Percentiles rank a stretch among this genome's conserved stretches.
Evolutionary conservation across 92 coral and sea anemone species (phyloP).

Genomic region (Meandrina meandrites): DNA sequence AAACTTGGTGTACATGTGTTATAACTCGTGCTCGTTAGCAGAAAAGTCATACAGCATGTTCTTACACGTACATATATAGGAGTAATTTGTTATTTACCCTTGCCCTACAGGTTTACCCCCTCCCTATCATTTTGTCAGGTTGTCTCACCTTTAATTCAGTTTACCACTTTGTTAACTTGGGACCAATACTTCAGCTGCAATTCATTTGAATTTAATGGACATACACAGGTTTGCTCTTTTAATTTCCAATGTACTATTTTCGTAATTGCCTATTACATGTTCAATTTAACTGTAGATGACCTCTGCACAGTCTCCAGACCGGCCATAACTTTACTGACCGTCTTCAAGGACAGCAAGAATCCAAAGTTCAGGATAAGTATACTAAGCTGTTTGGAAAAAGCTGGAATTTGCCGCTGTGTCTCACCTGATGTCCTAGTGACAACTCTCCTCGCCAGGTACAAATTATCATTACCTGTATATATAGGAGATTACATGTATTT

Average conservation of each 20-base stretch:
- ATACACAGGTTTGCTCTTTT: background rate
- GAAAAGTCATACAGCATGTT: background rate
- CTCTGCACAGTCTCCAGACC: constrained; percentile 66
- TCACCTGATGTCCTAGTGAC: constrained; percentile 69
- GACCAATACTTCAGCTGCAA: background rate
- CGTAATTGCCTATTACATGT: background rate
- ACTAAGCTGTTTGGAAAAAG: constrained; percentile 63
- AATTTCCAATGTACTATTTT: background rate
- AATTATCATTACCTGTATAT: too few species aligned
- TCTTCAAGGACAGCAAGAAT: constrained; percentile 68
- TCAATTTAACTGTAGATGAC: constrained; percentile 30
- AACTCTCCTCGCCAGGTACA: constrained; percentile 68
- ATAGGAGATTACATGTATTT: background rate
- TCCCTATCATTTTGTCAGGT: background rate
- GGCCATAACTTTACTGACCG: constrained; percentile 60
- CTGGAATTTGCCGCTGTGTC: constrained; percentile 77
- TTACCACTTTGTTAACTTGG: background rate
- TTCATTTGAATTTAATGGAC: background rate
- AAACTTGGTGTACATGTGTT: too few species aligned
- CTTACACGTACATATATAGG: background rate
- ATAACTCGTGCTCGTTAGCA: background rate
- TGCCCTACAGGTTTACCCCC: background rate
- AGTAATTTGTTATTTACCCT: background rate
- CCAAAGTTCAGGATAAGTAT: constrained; percentile 59
- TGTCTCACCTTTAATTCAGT: too few species aligned